phyloP scores from a whole-genome alignment of 2,797 vertebrate genomes.

The Diplodus sargus region DNA sequence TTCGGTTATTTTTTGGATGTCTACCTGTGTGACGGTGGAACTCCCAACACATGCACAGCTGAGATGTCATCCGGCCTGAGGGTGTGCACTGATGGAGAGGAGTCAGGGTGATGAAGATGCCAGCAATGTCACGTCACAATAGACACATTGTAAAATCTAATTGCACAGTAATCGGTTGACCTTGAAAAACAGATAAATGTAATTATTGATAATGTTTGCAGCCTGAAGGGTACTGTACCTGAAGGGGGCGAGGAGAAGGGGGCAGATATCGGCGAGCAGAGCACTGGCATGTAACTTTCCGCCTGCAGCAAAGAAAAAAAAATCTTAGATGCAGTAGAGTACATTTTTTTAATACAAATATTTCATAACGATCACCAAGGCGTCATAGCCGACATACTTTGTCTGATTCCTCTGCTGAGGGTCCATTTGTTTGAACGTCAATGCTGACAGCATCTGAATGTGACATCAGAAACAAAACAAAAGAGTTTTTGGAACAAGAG shows the following conservation, averaged over 20 bases:
- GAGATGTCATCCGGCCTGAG: constrained; percentile 74
- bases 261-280: constrained; percentile 60
- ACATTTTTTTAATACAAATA: background rate
- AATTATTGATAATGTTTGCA: background rate
- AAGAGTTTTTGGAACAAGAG: background rate
- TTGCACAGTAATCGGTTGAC: background rate
- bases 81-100: constrained; percentile 69
- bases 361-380: background rate
- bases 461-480: constrained; percentile 7
- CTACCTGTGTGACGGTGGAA: constrained; percentile 71
- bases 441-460: constrained; percentile 43
- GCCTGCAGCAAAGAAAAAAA: constrained; percentile 52
- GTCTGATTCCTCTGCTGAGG: constrained; percentile 24
- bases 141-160: background rate
- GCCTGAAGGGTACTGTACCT: constrained; percentile 62
- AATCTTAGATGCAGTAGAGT: background rate
- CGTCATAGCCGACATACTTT: constrained; percentile 42
- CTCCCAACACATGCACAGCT: constrained; percentile 67
- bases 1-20: background rate
- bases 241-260: constrained; percentile 57
- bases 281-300: constrained; percentile 53
- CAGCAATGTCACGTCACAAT: background rate
- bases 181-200: background rate
- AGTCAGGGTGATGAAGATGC: background rate
- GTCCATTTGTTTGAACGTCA: constrained; percentile 8